Evolutionary conservation across 2,888 invertebrate genomes (phyloP).

Genomic region (Oscheius sp.): DNA sequence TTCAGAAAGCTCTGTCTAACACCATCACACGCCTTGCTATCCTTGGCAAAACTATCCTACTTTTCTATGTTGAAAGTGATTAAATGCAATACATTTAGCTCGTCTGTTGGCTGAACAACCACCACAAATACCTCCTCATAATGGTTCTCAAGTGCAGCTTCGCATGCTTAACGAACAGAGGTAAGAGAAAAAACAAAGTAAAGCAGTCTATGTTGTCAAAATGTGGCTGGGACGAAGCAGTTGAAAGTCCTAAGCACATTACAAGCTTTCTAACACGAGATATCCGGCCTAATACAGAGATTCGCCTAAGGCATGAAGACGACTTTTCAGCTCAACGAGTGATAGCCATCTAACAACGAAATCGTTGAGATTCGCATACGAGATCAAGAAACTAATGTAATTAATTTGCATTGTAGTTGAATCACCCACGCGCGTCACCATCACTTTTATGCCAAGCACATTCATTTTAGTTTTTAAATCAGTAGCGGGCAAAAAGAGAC

Average conservation of each 20-base stretch:
- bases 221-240: too few relatives aligned
- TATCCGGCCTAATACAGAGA: not conserved
- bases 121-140: conserved; percentile 29
- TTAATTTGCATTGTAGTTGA: conserved; percentile 26
- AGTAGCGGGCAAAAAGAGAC: conserved; percentile 14
- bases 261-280: conserved; percentile 21
- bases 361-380: conserved; percentile 91
- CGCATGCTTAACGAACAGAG: conserved; percentile 57
- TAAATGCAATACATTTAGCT: too few relatives aligned
- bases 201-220: too few relatives aligned
- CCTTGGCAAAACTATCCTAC: not conserved
- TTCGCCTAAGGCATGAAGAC: conserved; percentile 16
- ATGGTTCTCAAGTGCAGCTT: conserved; percentile 50
- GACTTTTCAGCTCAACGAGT: conserved; percentile 56
- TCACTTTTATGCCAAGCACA: conserved; percentile 23
- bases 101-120: conserved; percentile 36
- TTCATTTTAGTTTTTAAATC: not conserved
- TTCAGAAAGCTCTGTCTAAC: not conserved
- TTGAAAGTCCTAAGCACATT: conserved; percentile 4
- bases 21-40: conserved; percentile 13
- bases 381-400: conserved; percentile 99
- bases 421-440: conserved; percentile 30
- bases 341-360: conserved; percentile 58
- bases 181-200: too few relatives aligned
- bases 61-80: too few relatives aligned